Evolutionary conservation across 30 jellyfish, hydroid and myxozoan species (phyloP), one percentile per base, ranked within the genome.

Genomic region (Hydractinia echinata): DNA sequence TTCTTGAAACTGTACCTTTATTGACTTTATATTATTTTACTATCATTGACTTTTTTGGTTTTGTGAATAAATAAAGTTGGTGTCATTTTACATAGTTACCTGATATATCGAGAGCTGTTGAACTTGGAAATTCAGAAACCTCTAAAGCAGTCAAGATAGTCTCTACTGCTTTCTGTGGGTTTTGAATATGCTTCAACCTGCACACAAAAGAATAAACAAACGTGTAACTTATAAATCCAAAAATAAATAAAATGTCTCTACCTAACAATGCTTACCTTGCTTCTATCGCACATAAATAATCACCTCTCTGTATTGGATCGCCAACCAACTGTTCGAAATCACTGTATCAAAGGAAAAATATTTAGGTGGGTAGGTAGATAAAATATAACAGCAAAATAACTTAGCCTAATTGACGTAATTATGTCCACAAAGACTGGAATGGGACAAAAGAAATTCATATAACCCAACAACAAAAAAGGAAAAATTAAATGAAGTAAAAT

Each of bases 271-370:
- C 76, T 54, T 0, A 73, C 72, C 58, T 76, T 21, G 69, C 83
- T 80, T 80, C 87, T 5, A 61, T 8, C 19, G 10, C 30, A 16
- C 21, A 39, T 13, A 61, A 20, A 51, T 9, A 80, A 51, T 61
- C 83, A 8, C 72, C 83, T n/a, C 87, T 52, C 66, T 80, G 70
- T 10, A 67, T 50, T 44, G 53, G 49, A 49, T 61, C 84, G 11
- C 87, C 87, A 62, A 80, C 83, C 64, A 80, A 61, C 81, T 80
- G 87, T 50, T 67, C 87, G 50, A 80, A 80, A 18, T 80, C 82
- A 80, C 87, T 80, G 54, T 14, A 61, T 1, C 13, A 79, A 55
- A 55, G 49, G 18, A 3, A 11, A 15, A 10, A 67, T 20, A 3
- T 15, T 67, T 20, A 0, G 19, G 69, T 11, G 3, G 69, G 69